phyloP scores from a whole-genome alignment of 2,113 vertebrate species.

The Ginglymostoma cirratum region DNA sequence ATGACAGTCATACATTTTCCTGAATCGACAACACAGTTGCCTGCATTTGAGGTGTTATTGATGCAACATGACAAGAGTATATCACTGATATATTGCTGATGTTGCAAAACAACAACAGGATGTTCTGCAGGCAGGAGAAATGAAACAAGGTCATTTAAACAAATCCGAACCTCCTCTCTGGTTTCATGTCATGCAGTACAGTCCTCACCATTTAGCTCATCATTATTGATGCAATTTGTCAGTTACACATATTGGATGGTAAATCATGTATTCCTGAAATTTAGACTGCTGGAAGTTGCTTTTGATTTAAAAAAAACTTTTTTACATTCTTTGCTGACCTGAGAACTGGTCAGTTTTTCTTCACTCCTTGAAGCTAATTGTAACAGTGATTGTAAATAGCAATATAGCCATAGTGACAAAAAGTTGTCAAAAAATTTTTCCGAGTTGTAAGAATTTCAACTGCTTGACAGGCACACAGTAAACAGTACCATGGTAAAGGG shows the following conservation, averaged over 20 bases:
- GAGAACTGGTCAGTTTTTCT: not conserved
- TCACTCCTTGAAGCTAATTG: not conserved
- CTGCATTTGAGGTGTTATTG: not conserved
- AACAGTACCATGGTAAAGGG: not conserved
- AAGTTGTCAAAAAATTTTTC: not conserved
- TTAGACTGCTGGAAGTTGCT: not conserved
- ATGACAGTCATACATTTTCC: not conserved
- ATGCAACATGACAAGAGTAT: not conserved
- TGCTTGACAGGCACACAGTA: not conserved
- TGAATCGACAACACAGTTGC: not conserved
- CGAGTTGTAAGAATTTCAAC: not conserved
- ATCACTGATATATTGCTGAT: not conserved
- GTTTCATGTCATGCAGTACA: not conserved
- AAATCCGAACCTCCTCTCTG: not conserved
- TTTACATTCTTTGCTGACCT: not conserved
- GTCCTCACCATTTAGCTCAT: not conserved
- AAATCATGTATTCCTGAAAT: not conserved
- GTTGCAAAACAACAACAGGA: not conserved
- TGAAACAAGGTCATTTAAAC: not conserved
- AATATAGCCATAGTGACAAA: not conserved
- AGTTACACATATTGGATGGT: not conserved
- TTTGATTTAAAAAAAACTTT: not conserved
- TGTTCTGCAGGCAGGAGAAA: not conserved
- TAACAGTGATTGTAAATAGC: not conserved
- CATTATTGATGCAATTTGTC: not conserved